A percentile compares a stretch with the other conserved stretches of the same genome.
These are phyloP conservation scores for Notechis scutatus DNA, from an alignment of 2,113 vertebrate genomes.

Conservation along the genomic window DNA sequence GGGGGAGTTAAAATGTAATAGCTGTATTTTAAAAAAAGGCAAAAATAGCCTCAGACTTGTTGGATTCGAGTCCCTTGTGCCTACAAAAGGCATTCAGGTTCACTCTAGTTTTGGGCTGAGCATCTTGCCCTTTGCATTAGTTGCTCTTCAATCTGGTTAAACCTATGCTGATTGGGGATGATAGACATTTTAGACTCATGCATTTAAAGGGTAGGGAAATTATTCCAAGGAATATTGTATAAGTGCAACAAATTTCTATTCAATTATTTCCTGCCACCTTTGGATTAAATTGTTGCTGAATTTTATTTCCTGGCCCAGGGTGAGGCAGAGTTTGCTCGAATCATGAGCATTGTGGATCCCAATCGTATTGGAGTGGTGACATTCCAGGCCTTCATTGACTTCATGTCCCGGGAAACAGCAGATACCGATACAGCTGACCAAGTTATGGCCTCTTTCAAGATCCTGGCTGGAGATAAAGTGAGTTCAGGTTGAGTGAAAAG, in stretches of 20 bases:
- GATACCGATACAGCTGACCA: slow-evolving; percentile 98
- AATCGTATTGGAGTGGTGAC: slow-evolving; percentile 92
- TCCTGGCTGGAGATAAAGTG: slow-evolving; percentile 97
- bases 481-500: slow-evolving; percentile 16
- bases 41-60: neutral
- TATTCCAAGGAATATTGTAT: neutral
- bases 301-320: slow-evolving; percentile 74
- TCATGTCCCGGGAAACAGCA: slow-evolving; percentile 96
- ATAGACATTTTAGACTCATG: neutral
- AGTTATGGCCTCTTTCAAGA: slow-evolving; percentile 98
- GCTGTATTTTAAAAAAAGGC: neutral
- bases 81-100: neutral
- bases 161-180: neutral
- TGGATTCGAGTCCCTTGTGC: neutral
- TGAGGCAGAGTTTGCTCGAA: slow-evolving; percentile 95
- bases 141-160: neutral
- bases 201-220: neutral
- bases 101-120: neutral
- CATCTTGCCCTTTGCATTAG: neutral
- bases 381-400: slow-evolving; percentile 98
- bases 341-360: slow-evolving; percentile 98
- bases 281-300: slow-evolving; percentile 18
- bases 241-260: neutral
- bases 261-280: neutral
- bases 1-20: neutral